Evolutionary conservation across 2,113 vertebrate species (phyloP), one percentile per base, ranked within the genome.

Genomic region (Smithornis capensis): DNA sequence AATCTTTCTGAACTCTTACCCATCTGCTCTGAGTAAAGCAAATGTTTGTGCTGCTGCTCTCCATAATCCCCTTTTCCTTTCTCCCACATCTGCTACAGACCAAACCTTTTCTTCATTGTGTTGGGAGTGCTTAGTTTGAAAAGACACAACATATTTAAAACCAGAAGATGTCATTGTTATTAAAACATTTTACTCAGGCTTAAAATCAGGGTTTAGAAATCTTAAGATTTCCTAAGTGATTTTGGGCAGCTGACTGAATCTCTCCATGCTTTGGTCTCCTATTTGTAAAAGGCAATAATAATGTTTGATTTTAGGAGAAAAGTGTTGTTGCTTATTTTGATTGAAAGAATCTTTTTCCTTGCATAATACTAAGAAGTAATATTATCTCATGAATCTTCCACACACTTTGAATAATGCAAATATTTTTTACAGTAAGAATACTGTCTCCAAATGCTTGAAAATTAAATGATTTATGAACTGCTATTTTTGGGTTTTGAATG

Each of bases 61-160:
- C 37, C 25, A 27, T 90, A 95, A 95, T 95, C 94, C 71, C 93
- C 38, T 87, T 87, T 95, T 95, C 91, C 90, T 95, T 95, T 95
- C 84, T 95, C n/a, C 59, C 83, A 80, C 87, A 83, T 93, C 91
- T 93, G 91, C 93, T 93, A 74, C 79, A 90, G 78, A 63, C 90
- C 82, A 86, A 59, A 17, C 75, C 35, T 91, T 83, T 87, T 91
- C 74, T 95, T 83, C 55, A 47, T 90, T 89, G 79, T 35, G 86
- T 57, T 45, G n/a, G 57, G 55, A 89, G 57, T 55, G 29, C 69
- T 87, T 68, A 82, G 45, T 63, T 84, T 87, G 82, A 91, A 85
- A 95, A 94, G 78, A 93, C 33, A 65, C 37, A 87, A 55, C 7
- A 17, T 69, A 35, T 71, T 87, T 49, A 83, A 85, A 81, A 79